Evolutionary conservation across 2,888 invertebrate species (phyloP).

Genomic region (Eulithis prunata): DNA sequence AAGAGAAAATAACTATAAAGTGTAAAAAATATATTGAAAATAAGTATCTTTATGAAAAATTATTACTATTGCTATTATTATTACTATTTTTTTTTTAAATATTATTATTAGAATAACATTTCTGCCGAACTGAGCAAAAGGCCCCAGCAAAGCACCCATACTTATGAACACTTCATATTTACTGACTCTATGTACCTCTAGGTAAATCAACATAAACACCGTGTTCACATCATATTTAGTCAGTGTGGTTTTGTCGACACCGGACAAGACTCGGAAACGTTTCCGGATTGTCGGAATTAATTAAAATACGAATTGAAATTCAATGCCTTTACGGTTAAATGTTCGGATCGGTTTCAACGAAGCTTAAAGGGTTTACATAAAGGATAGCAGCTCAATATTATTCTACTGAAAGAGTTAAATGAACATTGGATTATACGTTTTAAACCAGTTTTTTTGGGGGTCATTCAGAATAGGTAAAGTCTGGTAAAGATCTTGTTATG

Average conservation of each 20-base stretch:
- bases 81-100: no score
- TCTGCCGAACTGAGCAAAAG: no score
- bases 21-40: no score
- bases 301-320: constrained; percentile 32
- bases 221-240: not conserved
- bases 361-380: not conserved
- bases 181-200: no score
- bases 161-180: no score
- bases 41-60: no score
- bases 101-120: no score
- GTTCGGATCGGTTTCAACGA: constrained; percentile 16
- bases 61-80: no score
- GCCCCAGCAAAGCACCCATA: no score
- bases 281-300: constrained; percentile 22
- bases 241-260: constrained; percentile 8
- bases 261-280: constrained; percentile 14
- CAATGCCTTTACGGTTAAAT: constrained; percentile 26
- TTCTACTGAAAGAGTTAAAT: not conserved
- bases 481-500: not conserved
- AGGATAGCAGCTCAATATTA: not conserved
- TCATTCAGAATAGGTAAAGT: not conserved
- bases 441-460: not conserved
- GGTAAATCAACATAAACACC: no score
- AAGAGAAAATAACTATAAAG: no score
- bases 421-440: not conserved